Evolutionary conservation across 2,888 invertebrate species (phyloP), one percentile per base, ranked within the genome.

Genomic region (Chrysolina oricalcia): DNA sequence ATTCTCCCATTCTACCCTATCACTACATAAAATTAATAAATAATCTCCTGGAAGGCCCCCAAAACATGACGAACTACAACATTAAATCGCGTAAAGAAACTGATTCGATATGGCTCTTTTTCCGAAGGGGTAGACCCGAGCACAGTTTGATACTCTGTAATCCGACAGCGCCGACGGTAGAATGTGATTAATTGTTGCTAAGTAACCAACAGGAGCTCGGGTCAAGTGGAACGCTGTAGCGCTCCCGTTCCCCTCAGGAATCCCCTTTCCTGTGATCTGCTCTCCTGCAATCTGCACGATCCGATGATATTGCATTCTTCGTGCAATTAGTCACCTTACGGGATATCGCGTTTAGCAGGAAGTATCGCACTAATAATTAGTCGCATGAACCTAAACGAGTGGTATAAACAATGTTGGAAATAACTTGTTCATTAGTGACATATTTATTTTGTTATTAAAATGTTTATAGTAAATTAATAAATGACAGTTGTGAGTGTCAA

Each of bases 171-270:
- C 86, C 86, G 87, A 86, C 86, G 59, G 27, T 48, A 46, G 69
- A 85, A 86, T 87, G 87, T 87, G 87, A 88, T 88, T 88, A 88
- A 88, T 88, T 87, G 88, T 88, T 88, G 88, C 88, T 86, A 88
- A 87, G 88, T 87, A 86, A 88, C 88, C 87, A 85, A 85, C 77
- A 82, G 84, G 76, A 84, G 83, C 85, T 83, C 83, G 82, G 88
- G 87, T 88, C 88, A 88, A 88, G 87, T 87, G 87, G 85, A 83
- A 72, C 75, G 79, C 77, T 73, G 78, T 80, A 80, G 81, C 82
- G 53, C 70, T 74, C 43, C 27, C 65, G 27, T n/a, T 50, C 21
- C 66, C 43, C 46, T 15, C 66, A 21, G 43, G 41, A 46, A n/a
- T 17, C 48, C 23, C 46, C 46, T 41, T 21, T 48, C 66, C 64